Evolutionary conservation across 2,888 invertebrate species (phyloP), one percentile per base, ranked within the genome.

Genomic region (Rhamnusium bicolor): DNA sequence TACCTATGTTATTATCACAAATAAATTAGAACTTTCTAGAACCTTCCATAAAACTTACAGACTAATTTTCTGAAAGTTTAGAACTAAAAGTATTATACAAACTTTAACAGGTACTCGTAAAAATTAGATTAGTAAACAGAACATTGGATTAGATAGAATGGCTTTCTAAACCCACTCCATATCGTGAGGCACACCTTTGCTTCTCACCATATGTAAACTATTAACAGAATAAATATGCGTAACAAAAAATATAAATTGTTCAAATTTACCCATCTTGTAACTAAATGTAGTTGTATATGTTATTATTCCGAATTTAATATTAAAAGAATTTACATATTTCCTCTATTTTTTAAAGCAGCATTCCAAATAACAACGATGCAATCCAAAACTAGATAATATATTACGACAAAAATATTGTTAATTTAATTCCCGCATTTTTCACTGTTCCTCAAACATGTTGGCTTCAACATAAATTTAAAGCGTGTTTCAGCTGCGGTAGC

Each of bases 401-500:
- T 51, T 19, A 51, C 18, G 51, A 14, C 18, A 19, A 40, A 51
- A 51, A 51, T 16, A 51, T 51, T 51, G 19, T 51, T 51, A 51
- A 51, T 29, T 29, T 58, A 58, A 58, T 29, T 58, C 58, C 58
- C 8, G 29, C 16, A 58, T 27, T 58, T 58, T 58, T 58, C 29
- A 58, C 29, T 29, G 29, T 16, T 58, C 16, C 58, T 18, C 61
- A 12, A 19, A 21, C 61, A 6, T 24, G n/a, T 19, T 14, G 18
- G n/a, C 46, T 24, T 47, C 24, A 21, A 47, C 47, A 61, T 61
- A 61, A 61, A 61, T 61, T 47, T 8, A 12, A 21, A 47, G 5
- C 21, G 46, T 21, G 46, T 47, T 47, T 47, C 46, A 46, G 19
- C 47, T 47, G 61, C 47, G 46, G 61, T 61, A 46, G 61, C 61